Conservation (phyloP, 2,888 invertebrate species). For the Pseudanteris insignis region DNA sequence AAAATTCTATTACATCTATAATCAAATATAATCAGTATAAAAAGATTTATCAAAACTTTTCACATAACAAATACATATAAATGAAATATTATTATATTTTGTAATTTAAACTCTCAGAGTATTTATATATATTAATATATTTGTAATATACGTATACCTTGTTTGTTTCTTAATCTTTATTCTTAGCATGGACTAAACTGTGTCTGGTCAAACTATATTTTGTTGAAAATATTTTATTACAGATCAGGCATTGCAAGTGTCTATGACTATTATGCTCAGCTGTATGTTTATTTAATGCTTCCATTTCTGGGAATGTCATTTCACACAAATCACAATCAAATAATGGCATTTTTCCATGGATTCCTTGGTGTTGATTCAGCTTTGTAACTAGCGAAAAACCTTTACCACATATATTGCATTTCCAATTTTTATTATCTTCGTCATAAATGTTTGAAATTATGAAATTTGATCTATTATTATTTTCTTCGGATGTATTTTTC, state of each 20-base stretch:
- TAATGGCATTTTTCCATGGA: not conserved
- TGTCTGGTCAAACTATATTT: not conserved
- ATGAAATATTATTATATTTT: too few relatives aligned
- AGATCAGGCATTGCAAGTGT: not conserved
- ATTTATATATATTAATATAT: too few relatives aligned
- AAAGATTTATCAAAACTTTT: too few relatives aligned
- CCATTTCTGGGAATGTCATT: not conserved
- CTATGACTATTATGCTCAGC: not conserved
- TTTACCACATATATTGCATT: conserved; percentile 1
- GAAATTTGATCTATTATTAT: too few relatives aligned
- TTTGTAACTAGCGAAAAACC: not conserved
- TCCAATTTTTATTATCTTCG: not conserved
- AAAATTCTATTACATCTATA: too few relatives aligned
- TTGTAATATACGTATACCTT: too few relatives aligned
- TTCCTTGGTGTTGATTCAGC: not conserved
- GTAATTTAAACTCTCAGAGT: too few relatives aligned
- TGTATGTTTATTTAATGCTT: not conserved
- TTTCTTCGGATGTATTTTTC: too few relatives aligned
- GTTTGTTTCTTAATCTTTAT: too few relatives aligned
- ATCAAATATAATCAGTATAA: too few relatives aligned
- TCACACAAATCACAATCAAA: conserved; percentile 2
- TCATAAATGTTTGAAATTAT: too few relatives aligned
- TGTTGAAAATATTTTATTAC: not conserved
- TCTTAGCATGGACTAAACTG: not conserved
- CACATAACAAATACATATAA: too few relatives aligned